Evolutionary conservation across 2,888 invertebrate species (phyloP), one percentile per base, ranked within the genome.

Genomic region (Spodoptera littoralis): DNA sequence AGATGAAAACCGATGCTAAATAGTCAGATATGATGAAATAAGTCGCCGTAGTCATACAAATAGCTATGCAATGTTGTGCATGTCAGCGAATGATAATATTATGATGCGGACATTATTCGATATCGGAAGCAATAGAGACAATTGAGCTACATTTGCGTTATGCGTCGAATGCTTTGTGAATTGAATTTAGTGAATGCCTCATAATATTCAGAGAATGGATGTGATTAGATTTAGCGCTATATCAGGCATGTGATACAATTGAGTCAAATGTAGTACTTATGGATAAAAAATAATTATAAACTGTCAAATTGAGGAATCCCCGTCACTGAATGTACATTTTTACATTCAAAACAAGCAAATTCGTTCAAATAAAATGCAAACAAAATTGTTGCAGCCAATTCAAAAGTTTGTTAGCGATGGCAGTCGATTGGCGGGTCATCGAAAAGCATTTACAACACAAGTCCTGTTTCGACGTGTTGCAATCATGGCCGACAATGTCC

Each of bases 401-500:
- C 30, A 49, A 62, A 36, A 56, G 22, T 59, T 65, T 59, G 65
- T 57, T 56, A 60, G 49, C 47, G 59, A 58, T 52, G 41, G 27
- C 51, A 46, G 50, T 49, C 54, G 59, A 62, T 73, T 52, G 73
- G 11, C 9, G 30, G 46, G 24, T 49, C 44, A 67, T 76, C 65
- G 61, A 54, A 78, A 76, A 78, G 45, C 51, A 69, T 71, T 76
- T 71, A 70, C 66, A 73, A 56, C 60, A 63, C 60, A 60, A 73
- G 64, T 61, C 43, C 58, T 59, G 64, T 64, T 58, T 60, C 55
- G 65, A 60, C 62, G 74, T 70, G 75, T 76, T 68, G 80, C 86
- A 87, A 88, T 87, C 86, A 86, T 84, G 76, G 75, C 75, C 77
- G 84, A 84, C 87, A 88, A 88, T 87, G 88, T 88, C 86, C 86